phyloP scores from a whole-genome alignment of 2,888 invertebrate genomes.

The Apeira syringaria region DNA sequence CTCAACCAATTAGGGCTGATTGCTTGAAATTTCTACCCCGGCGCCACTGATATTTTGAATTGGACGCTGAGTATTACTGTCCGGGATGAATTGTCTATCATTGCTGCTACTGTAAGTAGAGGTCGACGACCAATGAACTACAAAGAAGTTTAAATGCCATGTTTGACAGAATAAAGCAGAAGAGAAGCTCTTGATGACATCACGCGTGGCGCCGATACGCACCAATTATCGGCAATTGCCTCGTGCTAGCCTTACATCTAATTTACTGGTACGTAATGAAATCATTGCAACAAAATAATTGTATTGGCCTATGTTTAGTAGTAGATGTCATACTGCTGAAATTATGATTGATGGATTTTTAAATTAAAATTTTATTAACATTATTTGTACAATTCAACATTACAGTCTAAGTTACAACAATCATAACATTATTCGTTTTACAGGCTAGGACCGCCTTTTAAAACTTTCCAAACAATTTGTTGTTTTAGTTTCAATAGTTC shows the following conservation, averaged over 20 bases:
- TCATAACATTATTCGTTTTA: too few species aligned
- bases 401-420: too few species aligned
- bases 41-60: slow-evolving; percentile 13
- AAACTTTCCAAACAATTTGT: too few species aligned
- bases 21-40: slow-evolving; percentile 24
- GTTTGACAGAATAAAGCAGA: slow-evolving; percentile 25
- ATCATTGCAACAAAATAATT: slow-evolving; percentile 67
- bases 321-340: too few species aligned
- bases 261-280: slow-evolving; percentile 59
- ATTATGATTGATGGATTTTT: too few species aligned
- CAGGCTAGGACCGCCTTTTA: too few species aligned
- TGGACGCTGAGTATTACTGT: slow-evolving; percentile 7
- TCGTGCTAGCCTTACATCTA: slow-evolving; percentile 49
- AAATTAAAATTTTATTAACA: too few species aligned
- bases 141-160: neutral
- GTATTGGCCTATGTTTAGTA: too few species aligned
- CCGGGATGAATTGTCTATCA: neutral
- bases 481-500: too few species aligned
- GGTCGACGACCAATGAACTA: slow-evolving; percentile 12
- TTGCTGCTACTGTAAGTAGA: neutral
- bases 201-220: slow-evolving; percentile 72
- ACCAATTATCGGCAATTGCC: slow-evolving; percentile 78
- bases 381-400: too few species aligned
- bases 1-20: slow-evolving; percentile 25
- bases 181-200: slow-evolving; percentile 60